phyloP scores from a whole-genome alignment of 1,140 invertebrate genomes.

The Papilio helenus region DNA sequence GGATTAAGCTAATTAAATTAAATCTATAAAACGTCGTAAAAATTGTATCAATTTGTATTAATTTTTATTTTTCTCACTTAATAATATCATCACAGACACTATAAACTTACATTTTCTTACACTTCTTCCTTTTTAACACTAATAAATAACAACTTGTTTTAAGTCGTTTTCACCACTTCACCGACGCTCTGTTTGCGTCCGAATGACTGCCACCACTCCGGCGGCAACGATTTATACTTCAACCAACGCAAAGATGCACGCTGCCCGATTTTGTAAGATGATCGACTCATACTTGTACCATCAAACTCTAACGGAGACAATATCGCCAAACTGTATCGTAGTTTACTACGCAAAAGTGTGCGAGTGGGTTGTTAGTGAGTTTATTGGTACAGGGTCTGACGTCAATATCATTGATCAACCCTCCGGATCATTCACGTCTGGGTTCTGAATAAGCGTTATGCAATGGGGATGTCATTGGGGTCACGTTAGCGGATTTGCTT shows the following conservation, averaged over 20 bases:
- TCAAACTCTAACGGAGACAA: constrained; percentile 42
- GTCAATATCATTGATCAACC: constrained; percentile 75
- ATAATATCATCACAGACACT: constrained; percentile 45
- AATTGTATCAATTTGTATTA: not conserved
- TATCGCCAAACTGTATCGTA: constrained; percentile 41
- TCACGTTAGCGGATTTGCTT: constrained; percentile 66
- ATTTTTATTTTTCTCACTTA: not conserved
- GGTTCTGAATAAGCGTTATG: constrained; percentile 70
- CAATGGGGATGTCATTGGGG: constrained; percentile 72
- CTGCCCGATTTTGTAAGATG: constrained; percentile 79
- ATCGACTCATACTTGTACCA: constrained; percentile 68
- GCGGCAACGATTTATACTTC: constrained; percentile 78
- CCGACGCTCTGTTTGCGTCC: constrained; percentile 72
- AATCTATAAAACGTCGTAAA: not conserved
- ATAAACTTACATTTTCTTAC: constrained; percentile 70
- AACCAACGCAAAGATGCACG: constrained; percentile 77
- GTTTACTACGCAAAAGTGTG: not conserved
- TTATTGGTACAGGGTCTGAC: constrained; percentile 69
- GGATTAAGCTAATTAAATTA: not conserved
- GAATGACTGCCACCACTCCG: constrained; percentile 76
- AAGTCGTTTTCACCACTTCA: constrained; percentile 67
- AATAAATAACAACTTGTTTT: constrained; percentile 50
- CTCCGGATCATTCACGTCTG: constrained; percentile 67
- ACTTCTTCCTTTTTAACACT: constrained; percentile 66
- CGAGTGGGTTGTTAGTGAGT: not conserved